Base-by-base conservation (phyloP, 2,113 vertebrate genomes). In the Anolis sagrei region DNA sequence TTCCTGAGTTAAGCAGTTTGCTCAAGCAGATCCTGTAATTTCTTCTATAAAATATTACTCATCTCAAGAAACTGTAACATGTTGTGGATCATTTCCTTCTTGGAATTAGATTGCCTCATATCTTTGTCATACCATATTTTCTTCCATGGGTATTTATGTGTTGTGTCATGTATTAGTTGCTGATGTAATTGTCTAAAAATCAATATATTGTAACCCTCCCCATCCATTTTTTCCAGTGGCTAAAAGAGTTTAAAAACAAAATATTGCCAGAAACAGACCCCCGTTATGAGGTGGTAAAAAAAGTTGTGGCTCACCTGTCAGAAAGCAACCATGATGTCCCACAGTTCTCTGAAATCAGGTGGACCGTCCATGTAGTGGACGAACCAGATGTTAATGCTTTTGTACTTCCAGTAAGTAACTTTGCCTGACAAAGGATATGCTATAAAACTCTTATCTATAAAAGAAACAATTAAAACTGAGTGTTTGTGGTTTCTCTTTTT, bases 241-340 rank as follows among this genome's bases (percentile, higher is more conserved):
- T 98, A 95, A 96, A 98, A 84, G 95, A 98, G 76, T 98, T 96
- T 93, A 94, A 95, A 90, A 91, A 92, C 75, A 87, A 94, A 14
- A 90, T 99, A 93, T 82, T 99, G 58, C 93, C 97, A 10, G 94
- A 95, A 90, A 93, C 91, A 81, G 97, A 99, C 82, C 91, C 94
- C 1, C 95, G 96, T 44, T 97, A 98, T 89, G 94, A 96, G 91
- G 92, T 95, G 79, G 97, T 98, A 90, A 95, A 98, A 89, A 91
- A 85, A 77, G 92, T 97, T 91, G 94, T 99, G 70, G 81, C 93
- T 82, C 97, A 97, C 89, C 93, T 99, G 76, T 95, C 93, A 70
- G 95, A 97, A 82, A 97, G 96, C 89, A 99, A 99, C 95, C 95
- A 97, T 85, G 98, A 99, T 91, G 62, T 99, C 79, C 95, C 97